Base-by-base conservation (phyloP, 92 coral and sea anemone genomes). In the Plumapathes pennacea region DNA sequence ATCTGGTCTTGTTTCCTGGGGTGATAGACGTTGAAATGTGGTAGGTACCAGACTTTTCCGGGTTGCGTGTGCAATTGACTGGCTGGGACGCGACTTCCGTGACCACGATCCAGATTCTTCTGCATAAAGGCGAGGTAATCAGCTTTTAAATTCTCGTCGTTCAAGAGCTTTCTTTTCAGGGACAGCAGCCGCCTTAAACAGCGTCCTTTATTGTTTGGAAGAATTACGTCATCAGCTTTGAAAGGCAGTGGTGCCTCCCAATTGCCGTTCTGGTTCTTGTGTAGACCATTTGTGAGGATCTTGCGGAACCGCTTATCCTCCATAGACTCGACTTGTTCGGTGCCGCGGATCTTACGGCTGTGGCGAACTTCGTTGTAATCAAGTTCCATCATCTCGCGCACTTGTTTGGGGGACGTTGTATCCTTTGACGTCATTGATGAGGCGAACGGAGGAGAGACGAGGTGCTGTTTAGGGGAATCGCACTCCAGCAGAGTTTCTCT, bases 311-410 rank as follows among this genome's bases (percentile, higher is more conserved):
- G 67, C 62, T 51, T 54, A 48, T 82, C 74, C 61, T 75, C 74
- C 14, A 69, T 38, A 11, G 89, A 76, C 30, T 82, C 75, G 24
- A 54, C 76, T 64, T 69, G 72, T 41, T 82, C 89, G 12, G 74
- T 60, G 31, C 79, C 83, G 47, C 62, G 67, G 32, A 74, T 49
- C 22, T 64, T 64, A 42, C 79, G 83, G 38, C 67, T 46, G 69
- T 80, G 42, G 54, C 50, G 34, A 9, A 80, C 56, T 46, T 82
- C 79, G 37, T 59, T 62, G 61, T 77, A 84, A 44, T 71, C 85
- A 22, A 84, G 77, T 59, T 83, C 71, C 89, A 84, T 84, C 90
- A 84, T 77, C 46, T 77, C 61, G 14, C 57, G 66, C 27, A 64
- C 67, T 46, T 71, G 77, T 46, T 37, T 59, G 29, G 78, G 83